Evolutionary conservation across 2,797 vertebrate species (phyloP), one percentile per base, ranked within the genome.

Genomic region (Gadopsis bispinosus): DNA sequence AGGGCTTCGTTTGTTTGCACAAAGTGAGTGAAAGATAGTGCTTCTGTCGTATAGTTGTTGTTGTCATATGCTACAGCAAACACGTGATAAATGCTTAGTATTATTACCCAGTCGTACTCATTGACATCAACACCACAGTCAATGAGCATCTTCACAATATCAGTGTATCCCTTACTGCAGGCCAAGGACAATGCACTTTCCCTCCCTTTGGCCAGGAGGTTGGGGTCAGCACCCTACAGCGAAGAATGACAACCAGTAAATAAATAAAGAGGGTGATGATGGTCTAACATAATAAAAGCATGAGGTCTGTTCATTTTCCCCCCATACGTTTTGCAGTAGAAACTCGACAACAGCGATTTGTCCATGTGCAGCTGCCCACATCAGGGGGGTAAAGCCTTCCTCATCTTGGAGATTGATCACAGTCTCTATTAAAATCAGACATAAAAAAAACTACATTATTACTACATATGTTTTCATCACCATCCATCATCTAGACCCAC

Each of bases 341-440:
- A 99, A 99, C 93, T 99, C 98, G 63, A 99, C 98, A 29, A 99
- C 96, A 74, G 98, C 98, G 71, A 99, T 99, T 87, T 99, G 98
- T 66, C 98, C 98, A 22, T 99, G 98, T 84, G 98, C 98, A 81
- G 98, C 98, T 1, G 98, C 98, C 98, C 98, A 99, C 98, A 99
- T 99, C 77, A 99, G 92, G 14, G 98, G 98, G 0, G 98, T 99
- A 89, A 99, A 99, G 78, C 98, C 98, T 93, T 99, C 98, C 92
- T 99, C 98, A 67, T 99, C 98, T 88, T 97, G 97, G 75, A 97
- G 95, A 91, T 99, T 99, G 87, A 99, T 98, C 82, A 98, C 95
- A 68, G 96, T 96, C 92, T 99, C 98, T 99, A 88, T 94, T 93
- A 81, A 88, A 33, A 65, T 2, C 22, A 82, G 1, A 55, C n/a